phyloP scores from a whole-genome alignment of 2,888 invertebrate genomes.

The Epicampocera succincta region DNA sequence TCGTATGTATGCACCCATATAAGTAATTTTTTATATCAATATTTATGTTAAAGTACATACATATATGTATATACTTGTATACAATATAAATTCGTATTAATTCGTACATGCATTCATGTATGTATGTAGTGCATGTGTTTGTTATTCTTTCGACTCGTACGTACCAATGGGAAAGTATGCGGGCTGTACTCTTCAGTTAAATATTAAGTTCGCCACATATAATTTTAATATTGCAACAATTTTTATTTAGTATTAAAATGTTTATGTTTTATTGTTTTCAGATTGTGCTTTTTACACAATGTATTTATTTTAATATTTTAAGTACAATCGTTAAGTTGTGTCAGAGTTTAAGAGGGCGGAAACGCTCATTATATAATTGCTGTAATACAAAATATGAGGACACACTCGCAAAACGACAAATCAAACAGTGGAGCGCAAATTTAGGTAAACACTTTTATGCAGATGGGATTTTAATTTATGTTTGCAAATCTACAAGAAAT shows the following conservation, averaged over 20 bases:
- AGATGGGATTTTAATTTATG: no score
- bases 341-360: constrained; percentile 55
- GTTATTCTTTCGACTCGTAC: no score
- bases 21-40: no score
- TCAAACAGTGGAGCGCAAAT: no score
- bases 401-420: constrained; percentile 2
- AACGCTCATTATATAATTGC: constrained; percentile 48
- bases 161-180: no score
- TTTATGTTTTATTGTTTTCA: constrained; percentile 26
- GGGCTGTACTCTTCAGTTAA: not conserved
- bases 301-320: constrained; percentile 25
- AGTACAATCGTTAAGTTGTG: constrained; percentile 44
- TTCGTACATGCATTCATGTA: no score
- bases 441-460: no score
- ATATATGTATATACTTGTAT: no score
- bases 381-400: constrained; percentile 21
- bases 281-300: not conserved
- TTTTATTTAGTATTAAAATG: constrained; percentile 11
- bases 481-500: no score
- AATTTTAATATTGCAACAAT: constrained; percentile 28
- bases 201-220: constrained; percentile 23
- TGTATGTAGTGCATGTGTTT: no score
- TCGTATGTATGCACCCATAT: no score
- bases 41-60: not conserved
- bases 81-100: no score